phyloP scores from a whole-genome alignment of 2,888 invertebrate genomes.

The Rhorus exstirpatorius region DNA sequence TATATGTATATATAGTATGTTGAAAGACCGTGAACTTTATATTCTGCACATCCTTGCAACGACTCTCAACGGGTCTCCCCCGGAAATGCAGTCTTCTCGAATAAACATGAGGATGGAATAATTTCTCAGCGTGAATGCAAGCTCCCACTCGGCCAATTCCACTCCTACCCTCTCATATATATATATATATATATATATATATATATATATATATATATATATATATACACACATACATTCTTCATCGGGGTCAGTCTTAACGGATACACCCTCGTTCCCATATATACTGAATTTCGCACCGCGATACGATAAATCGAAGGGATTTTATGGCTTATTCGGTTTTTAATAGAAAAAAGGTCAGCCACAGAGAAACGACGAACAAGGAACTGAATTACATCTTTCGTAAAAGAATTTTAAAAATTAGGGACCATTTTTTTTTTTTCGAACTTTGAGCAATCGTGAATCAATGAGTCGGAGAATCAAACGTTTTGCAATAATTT shows the following conservation, averaged over 20 bases:
- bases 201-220: no score
- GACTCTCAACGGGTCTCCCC: slow-evolving; percentile 44
- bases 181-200: no score
- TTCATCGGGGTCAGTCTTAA: slow-evolving; percentile 50
- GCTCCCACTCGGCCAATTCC: slow-evolving; percentile 48
- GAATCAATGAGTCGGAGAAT: no score
- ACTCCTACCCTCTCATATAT: slow-evolving; percentile 40
- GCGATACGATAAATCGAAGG: not conserved
- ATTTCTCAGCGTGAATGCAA: slow-evolving; percentile 51
- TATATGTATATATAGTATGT: no score
- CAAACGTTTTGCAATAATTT: no score
- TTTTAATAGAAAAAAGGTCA: not conserved
- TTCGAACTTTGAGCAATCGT: no score
- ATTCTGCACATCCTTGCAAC: slow-evolving; percentile 53
- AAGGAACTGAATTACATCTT: no score
- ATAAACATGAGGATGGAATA: slow-evolving; percentile 64
- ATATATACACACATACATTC: slow-evolving; percentile 55
- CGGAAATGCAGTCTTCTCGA: slow-evolving; percentile 67
- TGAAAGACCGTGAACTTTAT: slow-evolving; percentile 55
- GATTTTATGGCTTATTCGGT: not conserved
- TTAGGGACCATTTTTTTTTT: no score
- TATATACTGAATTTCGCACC: not conserved
- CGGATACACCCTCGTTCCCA: not conserved
- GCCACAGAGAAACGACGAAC: no score
- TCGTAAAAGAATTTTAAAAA: no score